Base-by-base conservation (phyloP, 2,113 vertebrate species). In the Phalacrocorax pelagicus region DNA sequence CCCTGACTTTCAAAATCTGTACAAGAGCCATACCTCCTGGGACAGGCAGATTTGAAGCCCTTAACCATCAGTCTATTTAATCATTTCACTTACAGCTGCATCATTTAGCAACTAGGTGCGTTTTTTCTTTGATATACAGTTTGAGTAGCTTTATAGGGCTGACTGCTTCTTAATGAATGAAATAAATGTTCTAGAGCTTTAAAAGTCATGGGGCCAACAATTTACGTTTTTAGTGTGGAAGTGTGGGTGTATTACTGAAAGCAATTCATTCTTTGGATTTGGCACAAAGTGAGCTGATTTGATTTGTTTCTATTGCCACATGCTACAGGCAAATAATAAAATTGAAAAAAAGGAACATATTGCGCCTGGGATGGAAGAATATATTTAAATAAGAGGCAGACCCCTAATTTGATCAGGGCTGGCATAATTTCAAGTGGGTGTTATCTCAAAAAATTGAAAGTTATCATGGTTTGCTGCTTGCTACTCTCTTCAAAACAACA, bases 241-340 rank as follows among this genome's bases (percentile, higher is more conserved):
- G 23, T 66, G 67, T 94, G 62, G 80, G 18, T 79, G 30, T 79
- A 34, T 94, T 92, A 86, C 21, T 67, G 71, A 95, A 96, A 92
- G 24, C 22, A 95, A 80, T 84, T 92, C 3, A 77, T 94, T 84
- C n/a, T 70, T 81, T 77, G 46, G 38, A 71, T 81, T 81, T 92
- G 51, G 16, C 93, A 96, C 65, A 86, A 94, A 94, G 44, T 29
- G 26, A 92, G 52, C n/a, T 81, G 81, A 75, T 94, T 87, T 83
- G 88, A 94, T 95, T 92, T 96, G 49, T 92, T 96, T 96, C 89
- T 94, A 34, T 81, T 88, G 65, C 54, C 61, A 65, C 75, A 91
- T 57, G 81, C 46, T 86, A 88, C 16, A 70, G 79, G 72, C 81
- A 88, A 94, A 72, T 30, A 74, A 91, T 40, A 89, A 90, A 92